Evolutionary conservation across 2,888 invertebrate species (phyloP).

Genomic region (Drosophila mettleri): DNA sequence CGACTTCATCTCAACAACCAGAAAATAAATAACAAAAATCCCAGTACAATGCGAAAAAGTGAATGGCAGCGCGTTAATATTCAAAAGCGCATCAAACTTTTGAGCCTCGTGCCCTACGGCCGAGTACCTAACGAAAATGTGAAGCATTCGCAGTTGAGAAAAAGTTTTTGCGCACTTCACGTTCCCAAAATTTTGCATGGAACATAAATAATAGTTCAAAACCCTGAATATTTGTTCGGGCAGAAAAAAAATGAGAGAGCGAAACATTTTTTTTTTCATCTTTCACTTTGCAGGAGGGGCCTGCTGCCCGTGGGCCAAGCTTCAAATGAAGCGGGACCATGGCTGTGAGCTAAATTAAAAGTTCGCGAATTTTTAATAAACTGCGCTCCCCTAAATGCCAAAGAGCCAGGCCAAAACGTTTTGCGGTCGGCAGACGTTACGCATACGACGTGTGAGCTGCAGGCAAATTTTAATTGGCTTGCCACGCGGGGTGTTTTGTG

Average conservation of each 20-base stretch:
- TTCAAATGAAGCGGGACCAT: slow-evolving; percentile 17
- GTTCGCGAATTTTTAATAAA: slow-evolving; percentile 60
- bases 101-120: slow-evolving; percentile 20
- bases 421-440: slow-evolving; percentile 57
- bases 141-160: slow-evolving; percentile 51
- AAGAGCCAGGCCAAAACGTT: slow-evolving; percentile 44
- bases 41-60: slow-evolving; percentile 9
- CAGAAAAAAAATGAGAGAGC: slow-evolving; percentile 3
- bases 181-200: slow-evolving; percentile 31
- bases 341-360: slow-evolving; percentile 52
- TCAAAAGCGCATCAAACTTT: slow-evolving; percentile 58
- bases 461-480: slow-evolving; percentile 74
- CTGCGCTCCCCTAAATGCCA: slow-evolving; percentile 48
- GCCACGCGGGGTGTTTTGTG: slow-evolving; percentile 19
- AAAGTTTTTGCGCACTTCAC: slow-evolving; percentile 47
- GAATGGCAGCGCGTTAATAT: slow-evolving; percentile 43
- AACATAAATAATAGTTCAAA: slow-evolving; percentile 56
- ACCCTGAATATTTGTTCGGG: slow-evolving; percentile 13
- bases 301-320: slow-evolving; percentile 24
- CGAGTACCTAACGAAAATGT: slow-evolving; percentile 56
- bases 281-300: neutral
- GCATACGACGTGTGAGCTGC: slow-evolving; percentile 65
- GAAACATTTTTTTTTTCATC: neutral
- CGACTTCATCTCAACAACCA: slow-evolving; percentile 32
- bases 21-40: neutral